These are phyloP conservation scores for Amazona guildingii DNA, from an alignment of 2,113 vertebrate species.

Conservation along the genomic window DNA sequence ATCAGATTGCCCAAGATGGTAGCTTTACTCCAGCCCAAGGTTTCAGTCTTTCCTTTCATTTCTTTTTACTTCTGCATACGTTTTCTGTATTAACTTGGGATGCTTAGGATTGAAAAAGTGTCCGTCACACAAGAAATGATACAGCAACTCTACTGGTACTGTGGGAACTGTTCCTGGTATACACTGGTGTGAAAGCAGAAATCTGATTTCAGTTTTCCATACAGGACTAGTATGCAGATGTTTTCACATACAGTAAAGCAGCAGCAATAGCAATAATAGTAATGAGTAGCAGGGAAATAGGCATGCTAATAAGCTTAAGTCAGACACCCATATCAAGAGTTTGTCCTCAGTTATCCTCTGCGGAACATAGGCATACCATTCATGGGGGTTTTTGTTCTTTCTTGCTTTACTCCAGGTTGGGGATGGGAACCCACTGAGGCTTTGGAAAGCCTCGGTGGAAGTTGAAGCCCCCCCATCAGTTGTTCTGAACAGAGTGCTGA, in stretches of 20 bases:
- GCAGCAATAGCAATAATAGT: background rate
- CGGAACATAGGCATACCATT: background rate
- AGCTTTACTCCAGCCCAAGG: background rate
- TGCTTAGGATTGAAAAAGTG: background rate
- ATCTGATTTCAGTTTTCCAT: background rate
- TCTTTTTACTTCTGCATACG: background rate
- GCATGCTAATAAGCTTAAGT: background rate
- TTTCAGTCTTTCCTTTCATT: background rate
- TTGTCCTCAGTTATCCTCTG: background rate
- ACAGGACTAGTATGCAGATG: background rate
- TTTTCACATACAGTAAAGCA: background rate
- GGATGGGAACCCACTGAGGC: constrained; percentile 88
- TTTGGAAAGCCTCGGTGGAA: constrained; percentile 92
- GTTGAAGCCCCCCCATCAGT: constrained; percentile 94
- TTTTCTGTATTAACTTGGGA: background rate
- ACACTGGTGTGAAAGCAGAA: background rate
- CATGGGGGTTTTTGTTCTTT: background rate
- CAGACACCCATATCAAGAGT: background rate
- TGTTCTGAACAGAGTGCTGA: constrained; percentile 91
- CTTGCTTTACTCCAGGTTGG: constrained; percentile 81
- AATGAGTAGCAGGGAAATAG: background rate
- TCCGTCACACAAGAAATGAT: background rate
- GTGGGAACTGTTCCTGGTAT: background rate
- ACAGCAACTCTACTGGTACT: background rate
- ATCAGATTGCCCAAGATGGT: background rate